Evolutionary conservation across 2,113 vertebrate genomes (phyloP).

Genomic region (Dasyornis broadbenti): DNA sequence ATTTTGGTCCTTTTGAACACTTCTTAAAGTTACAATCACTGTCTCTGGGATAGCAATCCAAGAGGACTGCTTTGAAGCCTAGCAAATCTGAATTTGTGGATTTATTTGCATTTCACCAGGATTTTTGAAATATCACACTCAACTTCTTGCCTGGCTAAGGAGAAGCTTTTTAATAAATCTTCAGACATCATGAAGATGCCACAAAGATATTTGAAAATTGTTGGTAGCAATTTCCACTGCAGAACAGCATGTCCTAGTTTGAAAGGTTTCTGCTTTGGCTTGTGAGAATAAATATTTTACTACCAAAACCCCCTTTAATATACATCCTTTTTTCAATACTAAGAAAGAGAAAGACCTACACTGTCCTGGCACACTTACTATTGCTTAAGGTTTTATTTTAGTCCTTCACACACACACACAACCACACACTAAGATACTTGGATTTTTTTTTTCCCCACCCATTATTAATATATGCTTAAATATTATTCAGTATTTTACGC

Average conservation of each 20-base stretch:
- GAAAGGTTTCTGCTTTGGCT: neutral
- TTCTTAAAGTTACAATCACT: neutral
- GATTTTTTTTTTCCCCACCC: neutral
- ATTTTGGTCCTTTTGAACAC: conserved; percentile 20
- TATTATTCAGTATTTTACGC: neutral
- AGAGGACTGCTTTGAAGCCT: neutral
- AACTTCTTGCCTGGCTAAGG: neutral
- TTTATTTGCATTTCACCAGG: neutral
- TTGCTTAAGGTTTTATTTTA: neutral
- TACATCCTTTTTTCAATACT: neutral
- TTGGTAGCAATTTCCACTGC: neutral
- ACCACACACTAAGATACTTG: neutral
- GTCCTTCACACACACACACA: neutral
- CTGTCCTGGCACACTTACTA: neutral
- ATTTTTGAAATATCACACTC: neutral
- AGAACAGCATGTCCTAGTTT: neutral
- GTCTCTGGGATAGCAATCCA: neutral
- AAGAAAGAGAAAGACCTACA: neutral
- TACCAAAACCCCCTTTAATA: fast-evolving
- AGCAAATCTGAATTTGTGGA: neutral
- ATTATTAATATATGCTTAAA: conserved; percentile 11
- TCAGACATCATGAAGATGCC: neutral
- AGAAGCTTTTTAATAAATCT: neutral
- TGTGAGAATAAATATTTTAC: neutral
- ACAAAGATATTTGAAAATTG: neutral